Evolutionary conservation across 2,797 vertebrate genomes (phyloP), one percentile per base, ranked within the genome.

Genomic region (Danio aesculapii): DNA sequence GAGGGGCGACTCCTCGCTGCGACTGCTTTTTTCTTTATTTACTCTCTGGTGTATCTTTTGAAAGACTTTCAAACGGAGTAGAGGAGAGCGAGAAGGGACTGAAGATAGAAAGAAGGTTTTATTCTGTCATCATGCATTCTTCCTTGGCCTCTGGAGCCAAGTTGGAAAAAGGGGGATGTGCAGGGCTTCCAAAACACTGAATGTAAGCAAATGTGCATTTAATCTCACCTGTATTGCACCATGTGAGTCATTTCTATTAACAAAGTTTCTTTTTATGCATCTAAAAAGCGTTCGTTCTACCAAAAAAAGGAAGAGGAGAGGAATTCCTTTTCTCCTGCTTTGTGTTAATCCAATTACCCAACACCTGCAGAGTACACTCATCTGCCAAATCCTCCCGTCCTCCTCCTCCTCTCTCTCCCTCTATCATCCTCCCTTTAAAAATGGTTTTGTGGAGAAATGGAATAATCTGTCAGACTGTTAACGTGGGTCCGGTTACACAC

Each of bases 301-400:
- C 30, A 30, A 30, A 30, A 30, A 73, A 58, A 76, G 14, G 55
- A 66, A 79, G 78, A 59, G 82, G 88, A 93, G 76, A 84, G 92
- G 90, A 94, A 96, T 96, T 94, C 92, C 94, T 88, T 89, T 91
- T 90, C 90, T 93, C 90, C 77, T 75, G 66, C 73, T 82, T 76
- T 92, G 90, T 91, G 95, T 95, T 96, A 96, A 97, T 97, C 95
- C 95, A 95, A 95, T 96, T 96, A 96, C 92, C 91, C 94, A 95
- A 95, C 95, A 97, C 95, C 95, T 97, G 95, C 95, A 96, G 95
- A 95, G 70, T 69, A 67, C 68, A 72, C 74, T 81, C 81, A 74
- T 93, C 92, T 94, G 94, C 90, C 96, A 95, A 94, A 96, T 96
- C 93, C 95, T 89, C 94, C 90, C 72, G 12, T 73, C 75, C 55